Base-by-base conservation (phyloP, 1,140 invertebrate genomes). In the Drosophila ananassae region DNA sequence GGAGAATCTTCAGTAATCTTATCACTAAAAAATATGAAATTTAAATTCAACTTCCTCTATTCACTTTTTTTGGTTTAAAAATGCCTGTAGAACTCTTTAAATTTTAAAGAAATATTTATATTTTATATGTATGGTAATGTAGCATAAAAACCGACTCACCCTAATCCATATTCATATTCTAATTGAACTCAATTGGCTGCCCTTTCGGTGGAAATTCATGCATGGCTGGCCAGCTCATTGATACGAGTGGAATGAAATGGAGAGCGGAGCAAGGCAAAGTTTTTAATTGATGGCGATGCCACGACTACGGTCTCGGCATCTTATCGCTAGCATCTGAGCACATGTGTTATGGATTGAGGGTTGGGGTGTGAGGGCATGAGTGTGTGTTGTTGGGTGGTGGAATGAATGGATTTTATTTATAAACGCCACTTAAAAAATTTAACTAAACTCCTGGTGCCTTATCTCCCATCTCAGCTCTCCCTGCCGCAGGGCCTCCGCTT, bases 401-500 rank as follows among this genome's bases (percentile, higher is more conserved):
- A 62, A 72, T 87, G 76, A 81, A 87, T 73, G 52, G 58, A 48
- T 55, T 64, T 24, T 44, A 61, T 73, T 81, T 76, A 76, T 75
- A 44, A 32, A 30, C 21, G 3, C 24, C 57, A 66, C 46, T 56
- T 34, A 17, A 67, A 67, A 22, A 54, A 21, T 17, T 50, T 2
- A 10, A 51, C 17, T 51, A 17, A 44, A 28, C 37, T 5, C 7
- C 54, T 17, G 24, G 21, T 34, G 8, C 9, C 37, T 32, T 50
- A 22, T 75, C 32, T 56, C 39, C n/a, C 98, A 97, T 52, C 97
- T 17, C 55, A 91, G 90, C 94, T 99, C 30, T 98, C 97, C 92
- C 93, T 99, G 87, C 98, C 98, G 37, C 96, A 96, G 92, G 98
- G 98, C 48, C 92, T 99, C 13, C 95, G 96, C 79, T 99, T 99